Evolutionary conservation across 2,113 vertebrate genomes (phyloP), one percentile per base, ranked within the genome.

Genomic region (Melierax canorus): DNA sequence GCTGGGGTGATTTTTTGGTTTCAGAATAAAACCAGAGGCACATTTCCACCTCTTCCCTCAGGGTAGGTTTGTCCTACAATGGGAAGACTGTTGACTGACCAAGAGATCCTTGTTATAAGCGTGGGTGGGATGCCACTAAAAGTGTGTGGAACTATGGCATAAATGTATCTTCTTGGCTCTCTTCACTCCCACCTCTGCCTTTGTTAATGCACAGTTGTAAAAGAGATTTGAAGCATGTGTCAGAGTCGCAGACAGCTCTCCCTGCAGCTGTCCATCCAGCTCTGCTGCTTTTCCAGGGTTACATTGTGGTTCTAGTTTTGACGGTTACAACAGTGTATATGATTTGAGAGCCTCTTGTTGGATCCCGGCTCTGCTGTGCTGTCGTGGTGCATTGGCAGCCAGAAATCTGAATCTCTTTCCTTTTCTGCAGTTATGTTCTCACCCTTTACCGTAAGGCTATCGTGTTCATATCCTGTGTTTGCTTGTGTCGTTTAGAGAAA

Each of bases 401-500:
- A 82, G 50, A 83, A 60, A 69, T 85, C 79, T 68, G 51, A 88
- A 82, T 89, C 80, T n/a, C 53, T 92, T 87, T 58, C 38, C 86
- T 95, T 75, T 43, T 48, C 86, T 82, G 89, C 4, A 9, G 72
- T 84, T 83, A 27, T 3, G 0, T 82, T 97, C 88, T 81, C 20
- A 10, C 69, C 88, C 86, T 95, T 82, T 82, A 81, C 86, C 2
- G 1, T 91, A 92, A 89, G 76, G 86, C 91, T 94, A 69, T 94
- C 22, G 0, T 94, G 92, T 87, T 89, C 89, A 89, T 88, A 97
- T 96, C 94, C 97, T 96, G 94, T 96, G 90, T 95, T 97, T 96
- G 92, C 92, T 85, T 75, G 66, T 81, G 86, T 51, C 94, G 86
- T 97, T 97, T 96, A 92, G 81, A 94, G 91, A 94, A 73, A 82